Evolutionary conservation across 92 coral and sea anemone genomes (phyloP).

Genomic region (Zoanthus solanderi): DNA sequence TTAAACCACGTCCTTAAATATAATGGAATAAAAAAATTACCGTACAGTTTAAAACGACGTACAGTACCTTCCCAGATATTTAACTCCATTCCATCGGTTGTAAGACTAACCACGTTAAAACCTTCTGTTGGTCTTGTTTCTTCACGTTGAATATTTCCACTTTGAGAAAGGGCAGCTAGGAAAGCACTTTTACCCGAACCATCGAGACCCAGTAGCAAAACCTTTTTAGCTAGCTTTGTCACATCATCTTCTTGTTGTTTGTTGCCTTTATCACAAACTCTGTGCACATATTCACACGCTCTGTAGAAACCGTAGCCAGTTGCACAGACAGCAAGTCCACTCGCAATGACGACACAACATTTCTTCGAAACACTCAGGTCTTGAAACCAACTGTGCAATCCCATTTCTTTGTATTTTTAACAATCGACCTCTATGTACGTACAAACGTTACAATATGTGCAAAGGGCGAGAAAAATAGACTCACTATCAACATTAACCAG

Average conservation of each 20-base stretch:
- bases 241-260: slow-evolving; percentile 66
- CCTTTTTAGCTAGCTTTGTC: slow-evolving; percentile 69
- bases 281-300: slow-evolving; percentile 51
- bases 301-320: slow-evolving; percentile 80
- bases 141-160: slow-evolving; percentile 68
- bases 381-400: slow-evolving; percentile 78
- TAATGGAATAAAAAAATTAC: too few species aligned
- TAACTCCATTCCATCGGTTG: slow-evolving; percentile 82
- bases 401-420: slow-evolving; percentile 57
- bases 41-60: too few species aligned
- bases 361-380: slow-evolving; percentile 79
- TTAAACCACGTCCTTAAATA: too few species aligned
- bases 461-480: not conserved
- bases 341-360: slow-evolving; percentile 65
- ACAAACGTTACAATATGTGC: not conserved
- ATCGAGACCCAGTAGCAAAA: slow-evolving; percentile 85
- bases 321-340: slow-evolving; percentile 71
- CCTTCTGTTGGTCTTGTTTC: slow-evolving; percentile 87
- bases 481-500: not conserved
- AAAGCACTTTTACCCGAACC: slow-evolving; percentile 92
- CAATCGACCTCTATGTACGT: too few species aligned
- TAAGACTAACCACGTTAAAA: slow-evolving; percentile 86
- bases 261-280: slow-evolving; percentile 34
- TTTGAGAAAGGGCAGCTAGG: slow-evolving; percentile 85
- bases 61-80: slow-evolving; percentile 94